Percentiles rank a stretch among this genome's conserved stretches.
phyloP scores from a whole-genome alignment of 2,797 vertebrate species.

The Sandelia bainsii region DNA sequence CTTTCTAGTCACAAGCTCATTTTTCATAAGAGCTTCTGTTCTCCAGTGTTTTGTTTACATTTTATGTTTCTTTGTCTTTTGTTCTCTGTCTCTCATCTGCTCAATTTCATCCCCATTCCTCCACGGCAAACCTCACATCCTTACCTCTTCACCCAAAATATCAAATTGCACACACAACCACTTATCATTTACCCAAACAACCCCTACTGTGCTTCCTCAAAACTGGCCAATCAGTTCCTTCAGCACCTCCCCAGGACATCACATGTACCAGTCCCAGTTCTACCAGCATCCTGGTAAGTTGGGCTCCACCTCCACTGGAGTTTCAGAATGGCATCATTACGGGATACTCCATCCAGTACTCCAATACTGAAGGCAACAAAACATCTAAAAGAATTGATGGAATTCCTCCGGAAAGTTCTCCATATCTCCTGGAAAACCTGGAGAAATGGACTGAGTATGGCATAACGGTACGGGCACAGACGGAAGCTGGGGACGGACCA shows the following conservation, averaged over 20 bases:
- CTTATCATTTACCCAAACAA: constrained; percentile 72
- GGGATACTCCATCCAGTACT: constrained; percentile 94
- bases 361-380: constrained; percentile 88
- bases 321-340: constrained; percentile 94
- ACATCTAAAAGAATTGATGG: constrained; percentile 88
- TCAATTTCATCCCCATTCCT: constrained; percentile 85
- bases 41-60: constrained; percentile 86
- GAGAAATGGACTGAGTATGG: constrained; percentile 98
- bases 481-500: constrained; percentile 93
- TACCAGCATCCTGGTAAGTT: constrained; percentile 98
- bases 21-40: constrained; percentile 70
- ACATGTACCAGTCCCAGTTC: constrained; percentile 95
- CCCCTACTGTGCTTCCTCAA: constrained; percentile 64
- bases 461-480: constrained; percentile 92
- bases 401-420: constrained; percentile 88
- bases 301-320: constrained; percentile 93
- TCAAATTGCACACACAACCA: constrained; percentile 68
- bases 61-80: constrained; percentile 91
- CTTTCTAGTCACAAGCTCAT: constrained; percentile 66
- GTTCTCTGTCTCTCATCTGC: constrained; percentile 84
- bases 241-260: constrained; percentile 97
- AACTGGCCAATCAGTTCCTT: constrained; percentile 89
- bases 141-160: constrained; percentile 69
- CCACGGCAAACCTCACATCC: constrained; percentile 84
- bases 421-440: constrained; percentile 93